These are phyloP conservation scores for Eueremaeus valkanovi DNA, from an alignment of 2,888 invertebrate genomes.

Conservation along the genomic window DNA sequence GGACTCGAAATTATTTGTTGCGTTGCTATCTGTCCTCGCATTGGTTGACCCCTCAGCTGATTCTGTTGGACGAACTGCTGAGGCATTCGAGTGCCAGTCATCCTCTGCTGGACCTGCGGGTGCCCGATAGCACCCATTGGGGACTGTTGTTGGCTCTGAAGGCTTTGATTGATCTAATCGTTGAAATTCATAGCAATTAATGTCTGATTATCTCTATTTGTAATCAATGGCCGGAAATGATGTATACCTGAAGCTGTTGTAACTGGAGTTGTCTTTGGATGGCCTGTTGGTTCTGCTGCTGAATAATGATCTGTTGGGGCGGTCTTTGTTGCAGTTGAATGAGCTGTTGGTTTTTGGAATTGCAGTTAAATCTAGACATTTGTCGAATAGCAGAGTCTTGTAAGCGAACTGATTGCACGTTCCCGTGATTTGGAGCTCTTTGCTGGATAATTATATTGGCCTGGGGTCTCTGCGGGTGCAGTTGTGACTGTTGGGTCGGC, in stretches of 20 bases:
- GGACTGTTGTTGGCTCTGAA: background rate
- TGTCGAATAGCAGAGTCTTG: conserved; percentile 15
- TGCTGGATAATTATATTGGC: conserved; percentile 21
- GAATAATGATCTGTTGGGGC: conserved; percentile 24
- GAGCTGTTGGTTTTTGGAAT: conserved; percentile 28
- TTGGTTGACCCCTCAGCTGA: conserved; percentile 21
- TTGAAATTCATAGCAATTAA: too few species aligned
- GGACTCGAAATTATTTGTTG: conserved; percentile 21
- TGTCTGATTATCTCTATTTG: too few species aligned
- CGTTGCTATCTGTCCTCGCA: background rate
- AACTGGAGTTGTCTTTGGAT: conserved; percentile 40
- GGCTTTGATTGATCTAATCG: background rate
- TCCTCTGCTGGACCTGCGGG: conserved; percentile 16
- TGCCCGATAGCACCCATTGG: background rate
- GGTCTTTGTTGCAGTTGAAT: conserved; percentile 32
- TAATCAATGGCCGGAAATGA: background rate
- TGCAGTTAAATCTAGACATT: too few species aligned
- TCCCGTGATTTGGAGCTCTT: background rate
- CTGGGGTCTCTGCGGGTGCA: background rate
- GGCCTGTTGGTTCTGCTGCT: conserved; percentile 38
- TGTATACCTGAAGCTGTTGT: background rate
- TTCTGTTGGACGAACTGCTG: conserved; percentile 21
- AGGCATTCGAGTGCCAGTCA: background rate
- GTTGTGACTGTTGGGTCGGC: conserved; percentile 33
- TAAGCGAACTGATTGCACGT: conserved; percentile 3